Evolutionary conservation across 2,113 vertebrate species (phyloP).

Genomic region (Cyanoliseus patagonus): DNA sequence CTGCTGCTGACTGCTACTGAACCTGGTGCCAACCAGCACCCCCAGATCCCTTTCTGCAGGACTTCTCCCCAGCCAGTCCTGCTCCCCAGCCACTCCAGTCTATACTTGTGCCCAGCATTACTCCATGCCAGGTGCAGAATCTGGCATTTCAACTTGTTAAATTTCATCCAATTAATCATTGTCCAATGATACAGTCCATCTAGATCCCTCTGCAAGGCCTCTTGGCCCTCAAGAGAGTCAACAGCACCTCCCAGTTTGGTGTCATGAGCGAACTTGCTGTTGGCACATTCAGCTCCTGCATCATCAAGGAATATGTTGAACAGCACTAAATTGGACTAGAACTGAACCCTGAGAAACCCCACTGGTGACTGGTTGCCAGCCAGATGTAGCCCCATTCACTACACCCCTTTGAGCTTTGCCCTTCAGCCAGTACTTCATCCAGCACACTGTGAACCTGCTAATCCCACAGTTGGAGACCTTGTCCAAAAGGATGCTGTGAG

Average conservation of each 20-base stretch:
- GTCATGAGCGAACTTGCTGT: background rate
- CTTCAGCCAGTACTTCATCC: background rate
- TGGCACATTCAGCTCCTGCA: background rate
- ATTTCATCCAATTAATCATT: background rate
- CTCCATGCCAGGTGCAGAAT: background rate
- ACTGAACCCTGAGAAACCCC: background rate
- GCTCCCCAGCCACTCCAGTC: background rate
- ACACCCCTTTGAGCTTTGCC: background rate
- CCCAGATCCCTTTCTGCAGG: background rate
- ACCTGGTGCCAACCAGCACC: background rate
- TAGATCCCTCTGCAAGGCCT: background rate
- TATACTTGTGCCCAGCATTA: background rate
- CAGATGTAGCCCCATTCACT: background rate
- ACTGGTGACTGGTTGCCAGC: background rate
- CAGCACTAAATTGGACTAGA: background rate
- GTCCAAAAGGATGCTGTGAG: background rate
- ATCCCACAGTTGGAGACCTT: background rate
- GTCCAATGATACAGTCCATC: background rate
- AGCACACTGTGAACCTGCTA: background rate
- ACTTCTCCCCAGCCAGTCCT: background rate
- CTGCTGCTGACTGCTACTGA: background rate
- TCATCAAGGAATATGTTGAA: background rate
- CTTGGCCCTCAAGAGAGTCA: background rate
- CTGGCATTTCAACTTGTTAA: background rate
- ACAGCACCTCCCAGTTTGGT: background rate